Evolutionary conservation across 2,888 invertebrate genomes (phyloP), one percentile per base, ranked within the genome.

Genomic region (Drosophila koepferae): DNA sequence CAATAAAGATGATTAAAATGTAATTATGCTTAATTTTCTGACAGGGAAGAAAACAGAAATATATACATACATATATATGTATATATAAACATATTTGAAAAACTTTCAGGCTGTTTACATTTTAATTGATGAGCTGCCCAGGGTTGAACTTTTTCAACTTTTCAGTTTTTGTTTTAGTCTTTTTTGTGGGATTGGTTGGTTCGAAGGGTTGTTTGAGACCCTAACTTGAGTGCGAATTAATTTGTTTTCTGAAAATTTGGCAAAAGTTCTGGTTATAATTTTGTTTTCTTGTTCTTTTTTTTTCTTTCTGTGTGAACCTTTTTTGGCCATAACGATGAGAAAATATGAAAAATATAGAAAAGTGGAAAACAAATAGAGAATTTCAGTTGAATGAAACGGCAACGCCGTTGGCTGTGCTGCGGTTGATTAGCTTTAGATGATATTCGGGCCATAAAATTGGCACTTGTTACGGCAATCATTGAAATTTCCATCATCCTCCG

Each of bases 1-100:
- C 90, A 86, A 90, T 91, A 82, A 89, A 90, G 90, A 90, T 91
- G 86, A 91, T 91, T 91, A 91, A 91, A 91, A 90, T 89, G 91
- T 90, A 91, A 90, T 90, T 88, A 90, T 84, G 84, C 86, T 81
- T 84, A 86, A 90, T 88, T 86, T 88, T 77, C 81, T 80, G 79
- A 67, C 40, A 58, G 68, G 56, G 60, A 43, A 54, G 56, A 12
- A 66, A 58, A 55, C 63, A 56, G 12, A 34, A 38, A 61, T 28
- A 54, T 36, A 43, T 41, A 63, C 46, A 55, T 12, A 41, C 46
- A 55, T 12, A 41, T n/a, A 43, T 41, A 28, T 43, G 31, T 41
- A 12, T 18, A 43, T 28, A 41, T 55, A n/a, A 23, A 7, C n/a
- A 31, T 49, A 34, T 34, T 7, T 28, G 28, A 58, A 63, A 55